phyloP scores from a whole-genome alignment of 92 coral and sea anemone species.

The Heliopora coerulea region DNA sequence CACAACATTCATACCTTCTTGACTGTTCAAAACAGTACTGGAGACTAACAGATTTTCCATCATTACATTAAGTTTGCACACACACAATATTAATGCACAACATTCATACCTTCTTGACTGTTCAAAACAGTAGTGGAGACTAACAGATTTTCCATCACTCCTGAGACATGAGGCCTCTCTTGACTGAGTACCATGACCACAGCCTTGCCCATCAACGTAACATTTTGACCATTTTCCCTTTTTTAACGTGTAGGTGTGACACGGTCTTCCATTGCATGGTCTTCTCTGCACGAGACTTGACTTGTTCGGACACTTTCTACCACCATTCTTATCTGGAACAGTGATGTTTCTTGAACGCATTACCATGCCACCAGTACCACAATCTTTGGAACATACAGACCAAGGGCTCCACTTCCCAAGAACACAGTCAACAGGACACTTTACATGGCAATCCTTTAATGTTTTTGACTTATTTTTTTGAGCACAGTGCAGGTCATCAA shows the following conservation, averaged over 20 bases:
- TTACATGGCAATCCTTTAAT: conserved; percentile 6
- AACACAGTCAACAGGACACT: conserved; percentile 36
- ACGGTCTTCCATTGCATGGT: conserved; percentile 26
- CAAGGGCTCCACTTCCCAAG: conserved; percentile 21
- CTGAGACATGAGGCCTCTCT: conserved; percentile 31
- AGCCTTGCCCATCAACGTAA: conserved; percentile 35
- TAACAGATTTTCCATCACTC: conserved; percentile 25
- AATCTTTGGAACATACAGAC: conserved; percentile 17
- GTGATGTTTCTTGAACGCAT: conserved; percentile 11
- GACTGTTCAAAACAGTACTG: conserved; percentile 18
- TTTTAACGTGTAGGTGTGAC: conserved; percentile 3
- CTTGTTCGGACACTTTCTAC: conserved; percentile 20
- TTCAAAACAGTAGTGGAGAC: conserved; percentile 15
- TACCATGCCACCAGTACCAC: conserved; percentile 10
- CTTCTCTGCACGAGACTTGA: not conserved
- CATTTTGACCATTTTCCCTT: conserved; percentile 35
- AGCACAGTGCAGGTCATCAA: not conserved
- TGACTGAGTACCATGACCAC: conserved; percentile 26
- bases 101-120: conserved; percentile 22
- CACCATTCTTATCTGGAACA: conserved; percentile 5
- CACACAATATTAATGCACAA: too few relatives aligned
- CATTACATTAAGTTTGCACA: too few relatives aligned
- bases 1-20: conserved; percentile 7
- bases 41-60: conserved; percentile 10
- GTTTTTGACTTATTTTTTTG: not conserved